These are phyloP conservation scores for Drosophila navojoa DNA, from an alignment of 1,140 invertebrate genomes.

Conservation along the genomic window DNA sequence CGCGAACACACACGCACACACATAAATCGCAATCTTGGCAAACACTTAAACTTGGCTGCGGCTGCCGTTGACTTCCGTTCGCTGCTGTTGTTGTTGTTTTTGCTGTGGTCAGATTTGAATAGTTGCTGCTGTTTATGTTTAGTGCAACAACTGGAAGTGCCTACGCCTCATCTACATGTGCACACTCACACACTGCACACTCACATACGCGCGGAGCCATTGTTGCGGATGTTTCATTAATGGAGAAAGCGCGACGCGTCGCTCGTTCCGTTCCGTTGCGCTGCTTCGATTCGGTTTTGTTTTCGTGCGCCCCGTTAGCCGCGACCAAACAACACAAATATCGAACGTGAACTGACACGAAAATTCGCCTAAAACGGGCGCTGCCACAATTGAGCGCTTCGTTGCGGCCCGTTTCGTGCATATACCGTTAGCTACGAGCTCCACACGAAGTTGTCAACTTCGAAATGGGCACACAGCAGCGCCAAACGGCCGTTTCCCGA, in stretches of 20 bases:
- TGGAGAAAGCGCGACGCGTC: slow-evolving; percentile 55
- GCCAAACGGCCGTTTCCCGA: slow-evolving; percentile 48
- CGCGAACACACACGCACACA: slow-evolving; percentile 7
- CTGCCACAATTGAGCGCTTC: slow-evolving; percentile 49
- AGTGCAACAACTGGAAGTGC: slow-evolving; percentile 59
- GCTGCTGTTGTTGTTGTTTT: slow-evolving; percentile 5
- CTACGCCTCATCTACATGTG: slow-evolving; percentile 29
- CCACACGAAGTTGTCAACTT: slow-evolving; percentile 2
- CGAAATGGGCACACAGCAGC: slow-evolving; percentile 19
- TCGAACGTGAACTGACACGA: slow-evolving; percentile 80
- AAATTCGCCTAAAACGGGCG: slow-evolving; percentile 63
- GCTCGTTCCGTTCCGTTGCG: slow-evolving; percentile 42
- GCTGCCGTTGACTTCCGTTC: slow-evolving; percentile 47
- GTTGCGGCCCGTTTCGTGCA: slow-evolving; percentile 26
- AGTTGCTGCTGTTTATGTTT: slow-evolving; percentile 60
- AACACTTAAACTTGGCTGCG: slow-evolving; percentile 51
- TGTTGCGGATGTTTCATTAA: slow-evolving; percentile 17
- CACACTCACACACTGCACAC: slow-evolving; percentile 20
- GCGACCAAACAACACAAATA: slow-evolving; percentile 82
- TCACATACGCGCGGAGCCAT: slow-evolving; percentile 25
- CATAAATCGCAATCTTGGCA: slow-evolving; percentile 23
- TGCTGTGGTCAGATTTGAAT: slow-evolving; percentile 26
- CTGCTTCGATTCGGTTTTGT: neutral
- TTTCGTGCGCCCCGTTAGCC: slow-evolving; percentile 57
- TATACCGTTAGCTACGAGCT: slow-evolving; percentile 10